phyloP scores from a whole-genome alignment of 2,797 vertebrate species.

The Megalops cyprinoides region DNA sequence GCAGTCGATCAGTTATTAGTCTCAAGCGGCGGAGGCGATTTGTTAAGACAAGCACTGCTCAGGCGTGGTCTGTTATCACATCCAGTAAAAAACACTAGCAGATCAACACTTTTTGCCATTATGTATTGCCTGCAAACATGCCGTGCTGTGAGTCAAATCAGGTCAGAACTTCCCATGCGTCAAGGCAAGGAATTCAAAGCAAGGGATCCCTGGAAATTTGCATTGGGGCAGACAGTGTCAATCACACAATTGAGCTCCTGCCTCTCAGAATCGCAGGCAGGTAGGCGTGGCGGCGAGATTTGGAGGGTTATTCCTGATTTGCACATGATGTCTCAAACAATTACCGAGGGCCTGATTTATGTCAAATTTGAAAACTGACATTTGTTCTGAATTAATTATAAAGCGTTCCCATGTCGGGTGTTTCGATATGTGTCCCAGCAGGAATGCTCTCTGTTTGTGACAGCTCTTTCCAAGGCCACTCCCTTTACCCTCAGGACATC shows the following conservation, averaged over 20 bases:
- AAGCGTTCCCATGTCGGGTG: neutral
- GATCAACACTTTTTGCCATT: too few relatives aligned
- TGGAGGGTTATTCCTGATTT: conserved; percentile 9
- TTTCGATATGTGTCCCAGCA: neutral
- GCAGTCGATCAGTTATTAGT: conserved; percentile 21
- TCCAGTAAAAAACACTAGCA: too few relatives aligned
- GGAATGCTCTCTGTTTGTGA: neutral
- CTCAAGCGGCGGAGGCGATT: conserved; percentile 18
- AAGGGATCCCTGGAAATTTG: too few relatives aligned
- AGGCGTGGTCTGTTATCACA: too few relatives aligned
- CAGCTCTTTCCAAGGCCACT: neutral
- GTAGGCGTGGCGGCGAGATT: neutral
- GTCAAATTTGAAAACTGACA: conserved; percentile 17
- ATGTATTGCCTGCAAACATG: too few relatives aligned
- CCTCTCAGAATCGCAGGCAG: neutral
- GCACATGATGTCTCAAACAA: conserved; percentile 10
- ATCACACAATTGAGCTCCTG: too few relatives aligned
- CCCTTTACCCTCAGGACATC: neutral
- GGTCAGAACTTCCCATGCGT: too few relatives aligned
- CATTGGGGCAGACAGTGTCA: too few relatives aligned
- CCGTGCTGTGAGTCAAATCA: too few relatives aligned
- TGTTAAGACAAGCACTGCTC: too few relatives aligned
- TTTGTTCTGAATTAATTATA: conserved; percentile 6
- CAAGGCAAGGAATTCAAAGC: too few relatives aligned
- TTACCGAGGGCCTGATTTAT: conserved; percentile 28